Evolutionary conservation across 2,113 vertebrate genomes (phyloP), one percentile per base, ranked within the genome.

Genomic region (Microcebus griseorufus): DNA sequence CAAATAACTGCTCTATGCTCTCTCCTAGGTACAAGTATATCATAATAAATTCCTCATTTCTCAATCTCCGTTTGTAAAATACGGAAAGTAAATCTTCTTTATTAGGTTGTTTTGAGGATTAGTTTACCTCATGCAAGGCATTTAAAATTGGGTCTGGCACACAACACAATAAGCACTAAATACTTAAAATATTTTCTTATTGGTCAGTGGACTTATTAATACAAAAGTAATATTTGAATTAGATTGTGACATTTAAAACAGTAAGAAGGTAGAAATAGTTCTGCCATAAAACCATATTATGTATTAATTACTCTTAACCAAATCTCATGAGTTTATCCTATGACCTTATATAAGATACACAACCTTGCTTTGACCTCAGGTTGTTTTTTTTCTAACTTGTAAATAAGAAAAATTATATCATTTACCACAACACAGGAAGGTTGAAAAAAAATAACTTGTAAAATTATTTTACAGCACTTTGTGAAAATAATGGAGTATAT

Each of bases 391-490:
- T 69, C 48, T 97, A 39, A 80, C 84, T 93, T 97, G 39, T 88
- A 95, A 85, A 93, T 78, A 93, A 94, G 72, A 94, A 98, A 97
- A 97, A 96, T 95, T 93, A 65, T 96, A 92, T 97, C 80, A 92
- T 91, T 97, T 85, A 95, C 96, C 96, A 97, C 92, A 97, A 92
- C 58, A 92, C 48, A 92, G 96, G 80, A 97, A 98, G 93, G 84
- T 64, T 92, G 53, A 93, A 92, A 92, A 48, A 94, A 88, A 96
- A 90, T 87, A 94, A 94, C 94, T 95, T 97, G 76, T 97, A 98
- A 98, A 98, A 96, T 90, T 95, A 94, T 93, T 98, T 98, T 96
- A 97, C 55, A 96, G 95, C 92, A 97, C 97, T 98, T 97, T 93
- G 89, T 90, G 87, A 97, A 97, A 97, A 97, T 95, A 97, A 95